Evolutionary conservation across 2,797 vertebrate species (phyloP).

Genomic region (Melanotaenia nigrans): DNA sequence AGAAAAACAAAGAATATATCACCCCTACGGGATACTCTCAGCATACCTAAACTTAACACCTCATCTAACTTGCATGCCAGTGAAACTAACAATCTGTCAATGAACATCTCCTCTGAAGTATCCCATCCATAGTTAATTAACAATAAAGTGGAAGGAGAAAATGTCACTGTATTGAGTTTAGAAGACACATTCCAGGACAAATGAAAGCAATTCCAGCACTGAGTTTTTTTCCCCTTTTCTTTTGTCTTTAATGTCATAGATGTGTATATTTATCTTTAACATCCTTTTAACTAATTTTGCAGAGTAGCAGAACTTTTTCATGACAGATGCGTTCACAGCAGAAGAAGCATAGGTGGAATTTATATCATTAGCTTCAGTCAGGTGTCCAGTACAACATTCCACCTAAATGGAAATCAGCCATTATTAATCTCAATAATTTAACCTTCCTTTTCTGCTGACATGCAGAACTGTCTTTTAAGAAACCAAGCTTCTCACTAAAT

Average conservation of each 20-base stretch:
- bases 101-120: background rate
- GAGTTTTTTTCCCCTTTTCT: background rate
- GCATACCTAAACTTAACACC: background rate
- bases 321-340: background rate
- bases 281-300: background rate
- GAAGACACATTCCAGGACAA: background rate
- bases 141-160: background rate
- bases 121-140: constrained; percentile 12
- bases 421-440: constrained; percentile 16
- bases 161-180: background rate
- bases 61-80: constrained; percentile 4
- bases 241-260: background rate
- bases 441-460: constrained; percentile 2
- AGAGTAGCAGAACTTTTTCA: background rate
- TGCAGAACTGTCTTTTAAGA: background rate
- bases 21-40: constrained; percentile 4
- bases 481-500: constrained; percentile 1
- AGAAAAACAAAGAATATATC: background rate
- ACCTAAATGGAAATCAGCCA: background rate
- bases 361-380: background rate
- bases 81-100: background rate
- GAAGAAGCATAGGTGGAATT: background rate
- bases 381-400: background rate
- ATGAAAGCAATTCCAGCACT: background rate
- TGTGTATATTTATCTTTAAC: background rate